Evolutionary conservation across 2,797 vertebrate species (phyloP), one percentile per base, ranked within the genome.

Genomic region (Avahi laniger): DNA sequence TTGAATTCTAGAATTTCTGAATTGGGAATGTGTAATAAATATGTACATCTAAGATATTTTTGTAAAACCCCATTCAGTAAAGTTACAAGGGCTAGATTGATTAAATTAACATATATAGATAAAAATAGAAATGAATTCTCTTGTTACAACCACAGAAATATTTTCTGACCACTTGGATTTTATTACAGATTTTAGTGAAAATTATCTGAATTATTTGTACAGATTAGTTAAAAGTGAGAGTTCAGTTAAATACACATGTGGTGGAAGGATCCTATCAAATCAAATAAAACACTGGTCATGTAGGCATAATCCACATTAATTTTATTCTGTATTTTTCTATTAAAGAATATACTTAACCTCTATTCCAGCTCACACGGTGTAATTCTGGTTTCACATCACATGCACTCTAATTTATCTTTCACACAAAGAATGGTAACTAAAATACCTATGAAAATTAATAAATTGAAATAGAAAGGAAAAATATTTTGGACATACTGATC

Each of bases 111-210:
- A 33, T 50, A 33, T 11, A 57, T 13, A 70, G 14, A 52, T 22
- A 79, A 69, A 78, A 61, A 24, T 41, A 73, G 0, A 61, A 65
- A 20, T 33, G 73, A 82, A 5, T 72, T 38, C 48, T 82, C 26
- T 43, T 50, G 7, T 24, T 75, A 63, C 52, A 85, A 81, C 11
- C 4, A 63, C 26, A 78, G 17, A 79, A 79, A 86, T 67, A 86
- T 35, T 90, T 94, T 81, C 63, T 63, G 24, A 72, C 2, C 14
- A 46, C 28, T 78, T 72, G 59, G 4, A 73, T 86, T 95, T 93
- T 50, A 85, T 50, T 88, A 67, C 81, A 50, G 35, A 79, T 80
- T 89, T 52, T 54, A 91, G n/a, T 78, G 61, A 95, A 93, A 38
- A 4, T 79, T 90, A 35, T 5, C 33, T 89, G 75, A 96, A 35